Conservation (phyloP, 1,140 invertebrate species). For the Halyomorpha halys region DNA sequence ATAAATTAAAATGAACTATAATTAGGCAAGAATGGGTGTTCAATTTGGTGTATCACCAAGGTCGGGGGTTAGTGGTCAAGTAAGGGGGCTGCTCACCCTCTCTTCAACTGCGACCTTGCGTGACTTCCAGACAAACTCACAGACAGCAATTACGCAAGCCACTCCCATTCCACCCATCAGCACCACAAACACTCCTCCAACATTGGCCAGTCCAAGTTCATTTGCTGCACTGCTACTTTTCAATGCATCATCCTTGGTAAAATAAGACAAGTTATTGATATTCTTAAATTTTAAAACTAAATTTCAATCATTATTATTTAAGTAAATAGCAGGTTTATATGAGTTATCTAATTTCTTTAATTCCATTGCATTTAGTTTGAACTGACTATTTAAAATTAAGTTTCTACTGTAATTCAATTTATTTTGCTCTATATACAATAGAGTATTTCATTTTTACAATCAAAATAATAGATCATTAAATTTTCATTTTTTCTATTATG, state of each 20-base stretch:
- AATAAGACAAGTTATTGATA: background rate
- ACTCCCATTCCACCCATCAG: conserved; percentile 83
- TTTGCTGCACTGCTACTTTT: conserved; percentile 74
- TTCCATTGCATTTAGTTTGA: too few species aligned
- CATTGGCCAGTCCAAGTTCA: conserved; percentile 78
- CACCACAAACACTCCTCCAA: conserved; percentile 91
- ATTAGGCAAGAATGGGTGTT: conserved; percentile 9
- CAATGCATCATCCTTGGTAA: conserved; percentile 62
- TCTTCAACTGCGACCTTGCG: conserved; percentile 82
- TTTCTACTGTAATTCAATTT: too few species aligned
- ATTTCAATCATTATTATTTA: too few species aligned
- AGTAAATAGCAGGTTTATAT: too few species aligned
- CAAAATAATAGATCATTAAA: too few species aligned
- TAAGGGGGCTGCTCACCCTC: conserved; percentile 46
- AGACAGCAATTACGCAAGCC: conserved; percentile 76
- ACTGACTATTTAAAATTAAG: too few species aligned
- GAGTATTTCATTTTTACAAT: too few species aligned
- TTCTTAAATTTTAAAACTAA: too few species aligned
- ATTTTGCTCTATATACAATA: too few species aligned
- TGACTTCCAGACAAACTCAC: conserved; percentile 89
- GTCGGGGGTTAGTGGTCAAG: conserved; percentile 32
- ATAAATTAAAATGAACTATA: background rate
- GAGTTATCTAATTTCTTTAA: too few species aligned
- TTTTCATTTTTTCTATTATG: too few species aligned
- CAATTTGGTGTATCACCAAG: conserved; percentile 30